Conservation (phyloP, 2,113 vertebrate genomes). For the Lepus europaeus region DNA sequence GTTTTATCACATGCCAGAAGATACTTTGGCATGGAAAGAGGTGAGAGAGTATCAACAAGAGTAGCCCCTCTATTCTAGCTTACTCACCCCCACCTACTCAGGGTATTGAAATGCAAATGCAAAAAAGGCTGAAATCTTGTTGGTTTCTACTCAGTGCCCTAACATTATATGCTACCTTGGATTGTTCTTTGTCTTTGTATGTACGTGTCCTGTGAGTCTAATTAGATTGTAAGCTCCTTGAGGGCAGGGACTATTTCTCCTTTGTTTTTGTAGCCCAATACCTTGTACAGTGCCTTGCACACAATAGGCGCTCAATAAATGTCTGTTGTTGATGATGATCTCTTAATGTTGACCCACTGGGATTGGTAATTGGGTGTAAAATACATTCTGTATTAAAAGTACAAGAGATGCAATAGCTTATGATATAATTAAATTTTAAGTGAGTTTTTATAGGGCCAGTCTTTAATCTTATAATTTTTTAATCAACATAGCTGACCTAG, state of each 20-base stretch:
- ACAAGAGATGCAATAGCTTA: neutral
- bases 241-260: slow-evolving; percentile 64
- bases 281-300: slow-evolving; percentile 76
- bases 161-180: slow-evolving; percentile 64
- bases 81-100: slow-evolving; percentile 62
- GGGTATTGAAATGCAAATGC: slow-evolving; percentile 60
- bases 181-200: slow-evolving; percentile 54
- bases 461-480: slow-evolving; percentile 21
- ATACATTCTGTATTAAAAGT: slow-evolving; percentile 50
- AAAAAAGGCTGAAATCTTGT: slow-evolving; percentile 37
- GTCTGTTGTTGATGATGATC: slow-evolving; percentile 73
- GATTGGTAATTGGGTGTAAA: slow-evolving; percentile 42
- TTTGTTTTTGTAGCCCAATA: slow-evolving; percentile 71
- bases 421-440: slow-evolving; percentile 56
- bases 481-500: slow-evolving; percentile 59
- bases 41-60: neutral
- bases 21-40: neutral
- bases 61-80: neutral
- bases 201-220: slow-evolving; percentile 57
- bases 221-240: slow-evolving; percentile 75
- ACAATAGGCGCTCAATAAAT: slow-evolving; percentile 79
- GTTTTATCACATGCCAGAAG: neutral
- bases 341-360: slow-evolving; percentile 61
- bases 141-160: slow-evolving; percentile 60
- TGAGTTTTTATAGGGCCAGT: neutral